Evolutionary conservation across 1,140 invertebrate genomes (phyloP).

Genomic region (Vanessa atalanta): DNA sequence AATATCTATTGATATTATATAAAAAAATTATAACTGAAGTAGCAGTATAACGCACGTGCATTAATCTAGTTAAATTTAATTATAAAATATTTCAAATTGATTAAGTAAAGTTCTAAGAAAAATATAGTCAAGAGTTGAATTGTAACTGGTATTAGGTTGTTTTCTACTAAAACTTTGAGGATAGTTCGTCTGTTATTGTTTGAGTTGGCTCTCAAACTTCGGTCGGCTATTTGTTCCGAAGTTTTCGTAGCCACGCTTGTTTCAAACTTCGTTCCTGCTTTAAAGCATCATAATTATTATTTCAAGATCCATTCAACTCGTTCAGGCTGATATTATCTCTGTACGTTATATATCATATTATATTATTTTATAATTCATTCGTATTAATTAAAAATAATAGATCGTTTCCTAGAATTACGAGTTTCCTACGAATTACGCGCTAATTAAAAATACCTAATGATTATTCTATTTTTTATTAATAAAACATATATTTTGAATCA

Average conservation of each 20-base stretch:
- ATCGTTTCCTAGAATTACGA: too few species aligned
- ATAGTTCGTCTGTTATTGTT: slow-evolving; percentile 26
- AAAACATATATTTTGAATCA: too few species aligned
- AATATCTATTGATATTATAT: too few species aligned
- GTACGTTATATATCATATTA: not conserved
- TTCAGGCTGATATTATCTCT: slow-evolving; percentile 6
- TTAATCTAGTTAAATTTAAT: too few species aligned
- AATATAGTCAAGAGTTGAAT: not conserved
- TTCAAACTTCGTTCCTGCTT: slow-evolving; percentile 16
- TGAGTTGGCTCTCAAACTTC: slow-evolving; percentile 27
- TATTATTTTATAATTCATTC: too few species aligned
- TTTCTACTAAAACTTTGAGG: slow-evolving; percentile 16
- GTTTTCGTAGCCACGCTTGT: slow-evolving; percentile 24
- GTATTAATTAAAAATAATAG: too few species aligned
- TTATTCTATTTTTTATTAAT: too few species aligned
- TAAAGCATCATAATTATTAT: slow-evolving; percentile 25
- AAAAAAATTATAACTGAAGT: too few species aligned
- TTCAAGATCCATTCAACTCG: slow-evolving; percentile 24
- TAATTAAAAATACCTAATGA: too few species aligned
- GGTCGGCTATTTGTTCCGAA: slow-evolving; percentile 19
- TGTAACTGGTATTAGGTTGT: slow-evolving; percentile 21
- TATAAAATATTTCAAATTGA: not conserved
- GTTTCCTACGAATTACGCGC: too few species aligned
- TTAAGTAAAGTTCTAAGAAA: not conserved
- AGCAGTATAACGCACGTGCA: too few species aligned